These are phyloP conservation scores for Elephantulus edwardii DNA, from an alignment of 2,113 vertebrate species.

Conservation along the genomic window DNA sequence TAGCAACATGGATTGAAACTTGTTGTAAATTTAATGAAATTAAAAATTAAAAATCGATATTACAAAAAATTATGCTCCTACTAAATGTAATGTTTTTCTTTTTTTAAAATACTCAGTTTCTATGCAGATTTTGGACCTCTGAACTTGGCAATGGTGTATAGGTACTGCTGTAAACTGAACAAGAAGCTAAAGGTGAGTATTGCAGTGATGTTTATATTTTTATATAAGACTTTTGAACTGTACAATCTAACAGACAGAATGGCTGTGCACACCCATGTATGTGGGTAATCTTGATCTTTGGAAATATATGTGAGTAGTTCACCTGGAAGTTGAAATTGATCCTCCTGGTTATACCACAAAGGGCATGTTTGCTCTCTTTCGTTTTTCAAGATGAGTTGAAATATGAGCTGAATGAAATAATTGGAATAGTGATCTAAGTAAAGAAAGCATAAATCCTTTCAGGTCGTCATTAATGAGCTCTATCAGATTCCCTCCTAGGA, in stretches of 20 bases:
- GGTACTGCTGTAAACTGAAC: constrained; percentile 98
- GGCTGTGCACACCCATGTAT: neutral
- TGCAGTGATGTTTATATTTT: neutral
- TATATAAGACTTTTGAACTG: neutral
- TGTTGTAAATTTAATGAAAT: neutral
- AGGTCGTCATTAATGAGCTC: constrained; percentile 32
- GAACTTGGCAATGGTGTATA: constrained; percentile 95
- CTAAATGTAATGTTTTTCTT: constrained; percentile 39
- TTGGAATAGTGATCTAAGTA: constrained; percentile 28
- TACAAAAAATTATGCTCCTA: constrained; percentile 50
- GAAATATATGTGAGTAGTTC: neutral
- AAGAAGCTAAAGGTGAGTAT: constrained; percentile 97
- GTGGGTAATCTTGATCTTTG: constrained; percentile 17
- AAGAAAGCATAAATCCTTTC: constrained; percentile 41
- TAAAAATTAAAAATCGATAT: constrained; percentile 24
- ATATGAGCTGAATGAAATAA: constrained; percentile 62
- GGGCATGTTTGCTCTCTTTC: constrained; percentile 51
- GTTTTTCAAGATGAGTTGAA: constrained; percentile 59
- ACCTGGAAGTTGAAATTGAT: constrained; percentile 49
- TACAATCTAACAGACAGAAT: neutral
- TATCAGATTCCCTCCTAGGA: constrained; percentile 54
- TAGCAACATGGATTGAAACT: constrained; percentile 10
- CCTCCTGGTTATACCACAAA: constrained; percentile 23
- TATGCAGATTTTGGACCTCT: constrained; percentile 98
- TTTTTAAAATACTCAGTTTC: constrained; percentile 85